Evolutionary conservation across 2,797 vertebrate species (phyloP), one percentile per base, ranked within the genome.

Genomic region (Helarctos malayanus): DNA sequence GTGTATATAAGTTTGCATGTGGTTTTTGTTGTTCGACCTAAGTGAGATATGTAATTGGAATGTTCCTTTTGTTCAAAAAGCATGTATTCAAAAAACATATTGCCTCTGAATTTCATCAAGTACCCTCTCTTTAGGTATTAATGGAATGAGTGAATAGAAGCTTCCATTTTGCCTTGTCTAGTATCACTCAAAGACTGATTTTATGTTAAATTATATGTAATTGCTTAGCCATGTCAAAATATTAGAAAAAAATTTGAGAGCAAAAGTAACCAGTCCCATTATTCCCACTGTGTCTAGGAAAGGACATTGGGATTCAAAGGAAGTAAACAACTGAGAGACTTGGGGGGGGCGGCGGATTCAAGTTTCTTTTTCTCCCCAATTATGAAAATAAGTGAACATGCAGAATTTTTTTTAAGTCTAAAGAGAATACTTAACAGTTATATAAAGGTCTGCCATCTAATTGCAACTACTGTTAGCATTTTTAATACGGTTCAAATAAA

Each of bases 181-280:
- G 61, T 96, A 83, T 97, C 95, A 89, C 80, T 97, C 90, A 96
- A 92, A 91, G 96, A 81, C 82, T 96, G 90, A 97, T 96, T 98
- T 98, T 95, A 89, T 89, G 79, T 94, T 96, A 80, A 98, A 97
- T 96, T 98, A 91, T 89, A 82, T 71, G 45, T 97, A 97, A 98
- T 95, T 98, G 90, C 94, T 49, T 92, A 92, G 47, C 81, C 71
- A 87, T 88, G 97, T 97, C 95, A 96, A 97, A 96, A 94, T 97
- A 86, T 91, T 93, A 25, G 32, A 25, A 25, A 57, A 27, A 25
- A 59, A 27, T 19, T 29, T 78, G 69, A 93, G 85, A 93, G 79
- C 75, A 89, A 96, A 47, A 79, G 54, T 84, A 84, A 49, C 86
- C 52, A 91, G 95, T 35, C 57, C 79, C 38, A 84, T 97, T 97